These are phyloP conservation scores for Drosophila dives DNA, from an alignment of 2,888 invertebrate genomes.

Conservation along the genomic window DNA sequence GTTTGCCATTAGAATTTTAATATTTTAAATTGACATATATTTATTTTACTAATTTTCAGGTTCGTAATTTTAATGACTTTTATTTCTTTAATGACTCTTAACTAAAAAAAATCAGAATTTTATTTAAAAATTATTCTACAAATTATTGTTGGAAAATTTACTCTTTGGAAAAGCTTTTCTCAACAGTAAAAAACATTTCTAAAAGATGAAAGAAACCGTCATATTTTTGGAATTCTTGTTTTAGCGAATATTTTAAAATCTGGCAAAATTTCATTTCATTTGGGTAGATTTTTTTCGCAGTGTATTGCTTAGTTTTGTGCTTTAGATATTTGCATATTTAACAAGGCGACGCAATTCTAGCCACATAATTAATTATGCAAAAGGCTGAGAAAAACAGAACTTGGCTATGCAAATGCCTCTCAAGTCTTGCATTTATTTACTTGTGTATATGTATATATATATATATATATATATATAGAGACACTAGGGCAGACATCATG, in stretches of 20 bases:
- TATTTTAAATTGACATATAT: too few relatives aligned
- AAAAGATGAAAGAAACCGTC: accelerated
- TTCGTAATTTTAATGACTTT: neutral
- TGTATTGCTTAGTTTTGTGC: constrained; percentile 10
- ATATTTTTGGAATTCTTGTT: neutral
- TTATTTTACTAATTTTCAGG: too few relatives aligned
- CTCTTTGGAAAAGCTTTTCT: neutral
- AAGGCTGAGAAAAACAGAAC: constrained; percentile 60
- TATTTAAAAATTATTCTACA: too few relatives aligned
- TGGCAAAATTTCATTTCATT: neutral
- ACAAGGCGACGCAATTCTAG: constrained; percentile 68
- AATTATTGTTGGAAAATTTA: too few relatives aligned
- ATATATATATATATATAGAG: neutral
- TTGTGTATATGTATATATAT: neutral
- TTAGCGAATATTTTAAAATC: neutral
- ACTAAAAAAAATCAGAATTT: neutral
- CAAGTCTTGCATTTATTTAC: constrained; percentile 25
- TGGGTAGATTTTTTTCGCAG: neutral
- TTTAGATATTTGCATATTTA: constrained; percentile 74
- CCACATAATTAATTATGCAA: constrained; percentile 80
- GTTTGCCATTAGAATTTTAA: too few relatives aligned
- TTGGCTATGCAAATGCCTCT: constrained; percentile 56
- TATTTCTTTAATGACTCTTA: neutral
- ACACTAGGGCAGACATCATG: constrained; percentile 20
- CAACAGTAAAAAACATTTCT: neutral